Evolutionary conservation across 2,797 vertebrate genomes (phyloP), one percentile per base, ranked within the genome.

Genomic region (Sylvia borin): DNA sequence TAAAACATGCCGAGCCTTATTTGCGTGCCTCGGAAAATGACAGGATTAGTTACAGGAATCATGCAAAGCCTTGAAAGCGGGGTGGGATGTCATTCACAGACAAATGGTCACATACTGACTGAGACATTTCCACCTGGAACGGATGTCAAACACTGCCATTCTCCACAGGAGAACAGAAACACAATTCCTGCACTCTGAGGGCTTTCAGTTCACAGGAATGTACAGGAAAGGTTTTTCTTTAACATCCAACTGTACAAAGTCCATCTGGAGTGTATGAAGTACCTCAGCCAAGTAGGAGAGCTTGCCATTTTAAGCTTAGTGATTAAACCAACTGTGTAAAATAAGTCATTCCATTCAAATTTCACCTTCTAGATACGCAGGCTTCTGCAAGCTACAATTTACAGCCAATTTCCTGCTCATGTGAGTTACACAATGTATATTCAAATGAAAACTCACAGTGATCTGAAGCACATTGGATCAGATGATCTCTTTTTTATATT

Each of bases 21-120:
- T 74, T 40, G 75, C 2, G 29, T 34, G 88, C 79, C 78, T 57
- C 6, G 36, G 72, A 47, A 43, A 92, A 94, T 14, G 31, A 78
- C 48, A 82, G 76, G 67, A 85, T 75, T 90, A 92, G 95, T 95
- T 67, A 88, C 43, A 92, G 18, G n/a, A 31, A 85, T 85, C 98
- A 98, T 98, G 98, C 98, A 98, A 96, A 97, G 93, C 93, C 91
- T 95, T 48, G 74, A 96, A 96, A 96, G 96, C 97, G 40, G 95
- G 96, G 96, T 79, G 57, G 96, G 92, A 91, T 91, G 96, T 81
- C 93, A 92, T 68, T 85, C 96, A 97, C 97, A 97, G 95, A 98
- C 97, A 98, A 94, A 97, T 74, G 95, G 90, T 51, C 96, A 97
- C 91, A 95, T 80, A 94, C 48, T 0, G 21, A 91, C 61, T 67